These are phyloP conservation scores for Lordiphosa andalusiaca DNA, from an alignment of 2,888 invertebrate genomes.

Conservation along the genomic window DNA sequence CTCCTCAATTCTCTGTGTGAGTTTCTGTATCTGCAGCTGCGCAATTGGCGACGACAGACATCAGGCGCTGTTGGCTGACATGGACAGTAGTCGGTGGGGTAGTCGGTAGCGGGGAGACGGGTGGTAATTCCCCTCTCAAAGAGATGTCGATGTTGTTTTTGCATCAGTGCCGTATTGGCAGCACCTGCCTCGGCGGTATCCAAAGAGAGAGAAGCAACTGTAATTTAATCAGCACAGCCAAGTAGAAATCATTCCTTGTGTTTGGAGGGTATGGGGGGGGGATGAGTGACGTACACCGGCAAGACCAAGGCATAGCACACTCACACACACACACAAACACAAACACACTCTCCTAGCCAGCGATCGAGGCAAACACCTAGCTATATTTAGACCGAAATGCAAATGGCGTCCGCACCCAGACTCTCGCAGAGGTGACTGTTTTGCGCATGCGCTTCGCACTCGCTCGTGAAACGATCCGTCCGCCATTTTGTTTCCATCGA, in stretches of 20 bases:
- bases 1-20: conserved; percentile 7
- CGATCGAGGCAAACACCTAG: conserved; percentile 41
- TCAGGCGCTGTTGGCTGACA: conserved; percentile 52
- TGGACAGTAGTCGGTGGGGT: conserved; percentile 24
- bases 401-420: conserved; percentile 56
- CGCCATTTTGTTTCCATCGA: conserved; percentile 26
- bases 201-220: conserved; percentile 42
- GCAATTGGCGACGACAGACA: conserved; percentile 71
- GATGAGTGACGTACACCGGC: conserved; percentile 44
- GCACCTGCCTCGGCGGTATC: conserved; percentile 63
- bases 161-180: conserved; percentile 71
- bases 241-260: conserved; percentile 22
- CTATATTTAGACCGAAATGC: conserved; percentile 73
- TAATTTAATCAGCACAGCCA: conserved; percentile 63
- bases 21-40: conserved; percentile 55
- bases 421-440: conserved; percentile 27
- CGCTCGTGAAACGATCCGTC: background rate
- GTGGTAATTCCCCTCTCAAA: conserved; percentile 4
- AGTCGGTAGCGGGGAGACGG: background rate
- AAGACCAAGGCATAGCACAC: conserved; percentile 56
- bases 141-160: conserved; percentile 34
- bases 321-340: conserved; percentile 14
- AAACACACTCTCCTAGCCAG: background rate
- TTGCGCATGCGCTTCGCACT: conserved; percentile 49
- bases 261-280: conserved; percentile 4